A percentile compares a stretch with the other conserved stretches of the same genome.
These are phyloP conservation scores for Phortica okadai DNA, from an alignment of 2,888 invertebrate genomes.

Conservation along the genomic window DNA sequence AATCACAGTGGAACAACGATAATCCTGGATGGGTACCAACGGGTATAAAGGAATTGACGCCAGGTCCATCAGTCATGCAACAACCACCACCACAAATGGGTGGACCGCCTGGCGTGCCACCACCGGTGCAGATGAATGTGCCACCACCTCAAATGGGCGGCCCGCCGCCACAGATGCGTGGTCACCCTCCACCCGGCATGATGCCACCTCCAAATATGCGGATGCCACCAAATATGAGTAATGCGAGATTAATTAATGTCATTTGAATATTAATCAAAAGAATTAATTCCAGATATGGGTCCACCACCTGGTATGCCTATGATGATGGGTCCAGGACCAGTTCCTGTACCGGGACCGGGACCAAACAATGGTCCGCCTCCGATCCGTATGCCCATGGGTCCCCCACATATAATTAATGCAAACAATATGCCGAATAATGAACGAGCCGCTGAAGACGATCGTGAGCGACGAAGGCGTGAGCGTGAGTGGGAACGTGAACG, in stretches of 20 bases:
- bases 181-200: slow-evolving; percentile 58
- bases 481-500: slow-evolving; percentile 78
- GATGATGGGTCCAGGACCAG: slow-evolving; percentile 55
- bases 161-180: slow-evolving; percentile 54
- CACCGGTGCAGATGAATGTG: slow-evolving; percentile 62
- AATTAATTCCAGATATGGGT: slow-evolving; percentile 58
- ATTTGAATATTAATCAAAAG: background rate
- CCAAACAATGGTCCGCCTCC: slow-evolving; percentile 52
- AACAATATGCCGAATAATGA: slow-evolving; percentile 41
- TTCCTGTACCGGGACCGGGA: slow-evolving; percentile 48
- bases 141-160: slow-evolving; percentile 66
- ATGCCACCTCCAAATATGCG: slow-evolving; percentile 66
- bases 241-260: background rate
- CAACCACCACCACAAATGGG: slow-evolving; percentile 71
- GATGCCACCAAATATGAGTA: slow-evolving; percentile 61
- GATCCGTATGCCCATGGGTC: slow-evolving; percentile 69
- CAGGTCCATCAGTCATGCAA: slow-evolving; percentile 77
- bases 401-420: slow-evolving; percentile 57
- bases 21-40: slow-evolving; percentile 81
- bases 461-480: slow-evolving; percentile 68
- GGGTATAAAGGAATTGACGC: slow-evolving; percentile 84
- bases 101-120: slow-evolving; percentile 70
- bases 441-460: slow-evolving; percentile 56
- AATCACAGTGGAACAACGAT: slow-evolving; percentile 83
- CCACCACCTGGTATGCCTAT: slow-evolving; percentile 69